A percentile compares a stretch with the other conserved stretches of the same genome.
Conservation (phyloP, 1,140 invertebrate species). For the Zaprionus lachaisei region DNA sequence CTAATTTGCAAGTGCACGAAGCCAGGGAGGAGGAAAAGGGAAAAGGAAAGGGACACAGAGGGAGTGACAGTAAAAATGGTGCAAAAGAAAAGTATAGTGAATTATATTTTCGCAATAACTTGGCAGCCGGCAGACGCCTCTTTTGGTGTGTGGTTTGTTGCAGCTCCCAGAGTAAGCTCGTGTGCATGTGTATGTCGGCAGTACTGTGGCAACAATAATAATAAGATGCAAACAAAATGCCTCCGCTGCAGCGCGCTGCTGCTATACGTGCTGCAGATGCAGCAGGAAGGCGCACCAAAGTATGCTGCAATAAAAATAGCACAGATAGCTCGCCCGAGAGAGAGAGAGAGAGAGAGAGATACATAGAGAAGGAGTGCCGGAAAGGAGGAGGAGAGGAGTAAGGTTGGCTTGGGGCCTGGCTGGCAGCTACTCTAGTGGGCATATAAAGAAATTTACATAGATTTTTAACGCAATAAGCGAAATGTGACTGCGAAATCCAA, state of each 20-base stretch:
- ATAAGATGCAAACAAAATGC: conserved; percentile 73
- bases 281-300: conserved; percentile 35
- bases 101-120: conserved; percentile 81
- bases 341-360: background rate
- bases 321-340: conserved; percentile 1
- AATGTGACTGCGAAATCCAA: conserved; percentile 79
- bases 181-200: conserved; percentile 32
- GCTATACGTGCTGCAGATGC: conserved; percentile 56
- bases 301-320: conserved; percentile 36
- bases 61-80: conserved; percentile 15
- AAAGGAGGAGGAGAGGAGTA: background rate
- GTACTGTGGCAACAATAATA: conserved; percentile 74
- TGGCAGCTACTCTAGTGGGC: conserved; percentile 37
- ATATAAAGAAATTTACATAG: conserved; percentile 78
- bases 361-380: background rate
- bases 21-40: background rate
- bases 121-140: conserved; percentile 54
- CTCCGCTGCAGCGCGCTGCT: conserved; percentile 16
- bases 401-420: background rate
- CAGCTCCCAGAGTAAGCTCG: conserved; percentile 27
- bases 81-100: conserved; percentile 63
- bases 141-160: conserved; percentile 50
- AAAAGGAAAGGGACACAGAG: background rate
- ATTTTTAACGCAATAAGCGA: conserved; percentile 76
- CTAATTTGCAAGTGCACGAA: conserved; percentile 61